phyloP scores from a whole-genome alignment of 2,888 invertebrate genomes.

The Capitulum mitella region DNA sequence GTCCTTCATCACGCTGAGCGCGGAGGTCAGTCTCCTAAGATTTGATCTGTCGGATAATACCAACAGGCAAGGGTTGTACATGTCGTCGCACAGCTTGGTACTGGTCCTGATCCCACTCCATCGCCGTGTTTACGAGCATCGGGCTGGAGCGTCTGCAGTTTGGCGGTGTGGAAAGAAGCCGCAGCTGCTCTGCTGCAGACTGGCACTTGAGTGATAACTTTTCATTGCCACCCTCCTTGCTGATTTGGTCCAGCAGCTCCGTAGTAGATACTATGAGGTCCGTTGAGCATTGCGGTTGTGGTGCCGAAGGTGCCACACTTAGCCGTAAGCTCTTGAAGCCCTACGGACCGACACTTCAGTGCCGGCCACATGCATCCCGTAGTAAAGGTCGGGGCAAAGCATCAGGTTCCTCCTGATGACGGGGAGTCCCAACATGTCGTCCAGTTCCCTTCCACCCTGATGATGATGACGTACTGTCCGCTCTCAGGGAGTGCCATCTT shows the following conservation, averaged over 20 bases:
- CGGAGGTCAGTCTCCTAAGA: not conserved
- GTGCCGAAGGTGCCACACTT: not conserved
- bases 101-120: constrained; percentile 1
- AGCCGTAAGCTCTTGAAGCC: not conserved
- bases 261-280: not conserved
- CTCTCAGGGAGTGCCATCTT: not conserved
- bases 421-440: not conserved
- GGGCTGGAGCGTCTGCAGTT: not conserved
- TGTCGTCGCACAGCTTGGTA: not conserved
- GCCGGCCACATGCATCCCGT: not conserved
- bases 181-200: not conserved
- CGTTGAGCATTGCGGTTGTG: not conserved
- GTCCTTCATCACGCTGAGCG: not conserved
- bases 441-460: not conserved
- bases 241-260: not conserved
- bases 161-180: not conserved
- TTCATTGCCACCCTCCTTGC: not conserved
- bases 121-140: not conserved
- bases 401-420: not conserved
- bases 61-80: not conserved
- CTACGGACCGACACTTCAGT: not conserved
- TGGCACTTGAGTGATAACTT: not conserved
- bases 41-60: not conserved
- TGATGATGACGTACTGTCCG: not conserved
- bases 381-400: not conserved